Percentiles rank a stretch among this genome's conserved stretches.
Evolutionary conservation across 2,888 invertebrate species (phyloP).

Genomic region (Pilophorus perplexus): DNA sequence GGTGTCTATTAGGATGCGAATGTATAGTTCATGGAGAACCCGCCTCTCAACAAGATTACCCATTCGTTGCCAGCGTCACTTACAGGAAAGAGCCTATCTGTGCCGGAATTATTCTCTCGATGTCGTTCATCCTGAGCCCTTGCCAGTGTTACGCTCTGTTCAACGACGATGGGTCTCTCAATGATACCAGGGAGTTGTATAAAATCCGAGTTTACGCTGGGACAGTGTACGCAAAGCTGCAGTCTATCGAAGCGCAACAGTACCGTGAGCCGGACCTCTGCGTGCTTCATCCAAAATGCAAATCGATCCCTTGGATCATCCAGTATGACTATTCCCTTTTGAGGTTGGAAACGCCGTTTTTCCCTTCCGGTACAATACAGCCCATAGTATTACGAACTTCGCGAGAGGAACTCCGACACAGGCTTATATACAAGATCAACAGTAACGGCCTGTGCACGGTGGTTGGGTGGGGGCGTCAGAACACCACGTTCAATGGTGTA

Average conservation of each 20-base stretch:
- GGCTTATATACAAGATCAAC: neutral
- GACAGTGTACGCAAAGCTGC: neutral
- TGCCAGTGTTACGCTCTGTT: neutral
- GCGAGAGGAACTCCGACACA: neutral
- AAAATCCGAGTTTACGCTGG: neutral
- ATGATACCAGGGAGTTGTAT: neutral
- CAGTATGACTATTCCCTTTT: neutral
- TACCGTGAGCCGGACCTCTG: constrained; percentile 1
- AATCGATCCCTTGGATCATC: neutral
- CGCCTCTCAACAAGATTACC: neutral
- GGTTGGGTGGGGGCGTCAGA: neutral
- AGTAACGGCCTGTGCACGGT: neutral
- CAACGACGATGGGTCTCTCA: neutral
- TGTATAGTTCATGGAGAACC: neutral
- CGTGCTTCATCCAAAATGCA: neutral
- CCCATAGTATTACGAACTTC: neutral
- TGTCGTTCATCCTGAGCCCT: neutral
- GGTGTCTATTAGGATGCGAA: neutral
- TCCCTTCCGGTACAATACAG: neutral
- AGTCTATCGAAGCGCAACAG: constrained; percentile 1
- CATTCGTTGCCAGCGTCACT: neutral
- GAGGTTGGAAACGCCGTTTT: neutral
- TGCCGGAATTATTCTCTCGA: neutral
- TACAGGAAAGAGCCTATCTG: neutral
- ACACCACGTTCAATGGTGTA: neutral